Conservation (phyloP, 2,113 vertebrate species). For the Gambusia holbrooki region DNA sequence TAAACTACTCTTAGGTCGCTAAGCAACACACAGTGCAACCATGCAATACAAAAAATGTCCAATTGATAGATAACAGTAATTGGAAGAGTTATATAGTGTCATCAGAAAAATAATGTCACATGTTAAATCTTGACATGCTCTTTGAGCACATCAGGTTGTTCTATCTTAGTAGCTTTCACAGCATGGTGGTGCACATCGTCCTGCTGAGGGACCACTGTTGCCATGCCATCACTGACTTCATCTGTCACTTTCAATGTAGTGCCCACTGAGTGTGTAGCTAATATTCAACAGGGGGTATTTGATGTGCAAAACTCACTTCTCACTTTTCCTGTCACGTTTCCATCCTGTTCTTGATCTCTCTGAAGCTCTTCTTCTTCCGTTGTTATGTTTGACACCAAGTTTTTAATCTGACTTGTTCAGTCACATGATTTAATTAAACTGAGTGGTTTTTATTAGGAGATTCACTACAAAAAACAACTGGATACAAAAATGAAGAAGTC, state of each 20-base stretch:
- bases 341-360: fast-evolving
- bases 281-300: constrained; percentile 10
- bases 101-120: not conserved
- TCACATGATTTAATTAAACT: constrained; percentile 10
- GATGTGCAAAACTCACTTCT: constrained; percentile 16
- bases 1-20: too few relatives aligned
- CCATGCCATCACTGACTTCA: not conserved
- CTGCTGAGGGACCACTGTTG: not conserved
- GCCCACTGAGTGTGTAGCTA: not conserved
- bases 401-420: not conserved
- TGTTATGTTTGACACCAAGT: constrained; percentile 2
- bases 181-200: not conserved
- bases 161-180: not conserved
- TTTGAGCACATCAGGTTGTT: not conserved
- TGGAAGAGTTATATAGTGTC: not conserved
- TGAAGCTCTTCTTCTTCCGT: not conserved
- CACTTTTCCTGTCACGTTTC: not conserved
- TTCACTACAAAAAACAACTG: not conserved
- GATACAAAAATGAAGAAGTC: not conserved
- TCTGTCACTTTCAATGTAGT: constrained; percentile 1
- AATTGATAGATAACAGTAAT: not conserved
- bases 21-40: too few relatives aligned
- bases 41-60: not conserved
- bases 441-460: not conserved
- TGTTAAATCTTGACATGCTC: not conserved